Percentiles rank a stretch among this genome's conserved stretches.
phyloP scores from a whole-genome alignment of 2,888 invertebrate genomes.

The Chymomyza procnemis region DNA sequence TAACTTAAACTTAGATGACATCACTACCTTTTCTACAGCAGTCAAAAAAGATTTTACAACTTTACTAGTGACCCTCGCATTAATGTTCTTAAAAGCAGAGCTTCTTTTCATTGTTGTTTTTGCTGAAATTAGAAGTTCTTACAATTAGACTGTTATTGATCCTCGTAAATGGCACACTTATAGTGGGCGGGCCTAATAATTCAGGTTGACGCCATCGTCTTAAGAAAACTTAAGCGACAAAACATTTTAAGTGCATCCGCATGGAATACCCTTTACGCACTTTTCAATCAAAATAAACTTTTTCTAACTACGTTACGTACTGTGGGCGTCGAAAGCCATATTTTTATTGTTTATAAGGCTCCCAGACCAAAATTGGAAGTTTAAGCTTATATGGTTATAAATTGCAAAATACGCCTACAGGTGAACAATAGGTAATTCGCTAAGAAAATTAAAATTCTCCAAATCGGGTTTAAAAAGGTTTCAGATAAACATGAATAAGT shows the following conservation, averaged over 20 bases:
- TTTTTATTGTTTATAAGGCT: neutral
- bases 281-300: too few relatives aligned
- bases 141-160: slow-evolving; percentile 35
- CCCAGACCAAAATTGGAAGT: slow-evolving; percentile 43
- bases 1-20: too few relatives aligned
- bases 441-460: too few relatives aligned
- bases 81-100: slow-evolving; percentile 12
- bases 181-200: slow-evolving; percentile 24
- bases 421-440: too few relatives aligned
- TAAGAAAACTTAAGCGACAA: neutral
- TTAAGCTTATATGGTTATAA: slow-evolving; percentile 38
- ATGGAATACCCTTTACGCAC: too few relatives aligned
- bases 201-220: slow-evolving; percentile 63
- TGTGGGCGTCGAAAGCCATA: neutral
- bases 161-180: slow-evolving; percentile 23
- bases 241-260: neutral
- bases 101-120: slow-evolving; percentile 42
- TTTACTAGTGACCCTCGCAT: slow-evolving; percentile 31
- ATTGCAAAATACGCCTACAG: slow-evolving; percentile 54
- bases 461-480: too few relatives aligned
- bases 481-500: neutral
- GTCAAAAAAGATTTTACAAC: too few relatives aligned
- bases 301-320: too few relatives aligned
- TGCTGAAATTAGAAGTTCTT: slow-evolving; percentile 69
- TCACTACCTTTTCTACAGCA: too few relatives aligned